These are phyloP conservation scores for Lycodopsis pacificus DNA, from an alignment of 2,797 vertebrate species.

Conservation along the genomic window DNA sequence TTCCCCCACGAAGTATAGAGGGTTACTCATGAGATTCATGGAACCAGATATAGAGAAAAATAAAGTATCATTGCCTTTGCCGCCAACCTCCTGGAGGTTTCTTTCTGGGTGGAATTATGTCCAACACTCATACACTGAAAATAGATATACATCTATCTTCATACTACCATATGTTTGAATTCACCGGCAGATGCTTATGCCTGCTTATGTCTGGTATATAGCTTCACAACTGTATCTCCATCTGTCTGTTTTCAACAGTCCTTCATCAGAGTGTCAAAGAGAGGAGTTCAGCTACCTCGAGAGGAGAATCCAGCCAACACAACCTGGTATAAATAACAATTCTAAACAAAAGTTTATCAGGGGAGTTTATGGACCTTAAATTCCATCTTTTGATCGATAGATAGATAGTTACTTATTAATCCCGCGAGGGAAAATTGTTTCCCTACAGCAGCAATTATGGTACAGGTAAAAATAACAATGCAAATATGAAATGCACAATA, in stretches of 20 bases:
- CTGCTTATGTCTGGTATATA: background rate
- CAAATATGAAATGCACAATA: too few species aligned
- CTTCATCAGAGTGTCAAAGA: constrained; percentile 88
- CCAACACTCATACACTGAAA: background rate
- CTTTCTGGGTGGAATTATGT: background rate
- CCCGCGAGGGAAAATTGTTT: too few species aligned
- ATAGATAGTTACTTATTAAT: too few species aligned
- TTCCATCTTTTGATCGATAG: too few species aligned
- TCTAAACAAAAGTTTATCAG: background rate
- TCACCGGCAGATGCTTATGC: background rate
- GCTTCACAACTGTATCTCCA: background rate
- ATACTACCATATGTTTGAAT: background rate
- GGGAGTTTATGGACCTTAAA: background rate
- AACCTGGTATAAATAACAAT: constrained; percentile 68
- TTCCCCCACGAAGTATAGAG: background rate
- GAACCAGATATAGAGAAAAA: background rate
- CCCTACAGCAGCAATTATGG: too few species aligned
- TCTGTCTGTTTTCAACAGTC: constrained; percentile 58
- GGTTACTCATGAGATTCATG: background rate
- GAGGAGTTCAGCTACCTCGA: constrained; percentile 81
- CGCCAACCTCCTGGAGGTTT: background rate
- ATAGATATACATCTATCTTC: background rate
- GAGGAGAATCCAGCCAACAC: constrained; percentile 84
- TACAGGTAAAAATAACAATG: too few species aligned
- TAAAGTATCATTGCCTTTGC: background rate